Percentiles rank a stretch among this genome's conserved stretches.
Conservation (phyloP, 1,140 invertebrate species). For the Lepidostoma basale region DNA sequence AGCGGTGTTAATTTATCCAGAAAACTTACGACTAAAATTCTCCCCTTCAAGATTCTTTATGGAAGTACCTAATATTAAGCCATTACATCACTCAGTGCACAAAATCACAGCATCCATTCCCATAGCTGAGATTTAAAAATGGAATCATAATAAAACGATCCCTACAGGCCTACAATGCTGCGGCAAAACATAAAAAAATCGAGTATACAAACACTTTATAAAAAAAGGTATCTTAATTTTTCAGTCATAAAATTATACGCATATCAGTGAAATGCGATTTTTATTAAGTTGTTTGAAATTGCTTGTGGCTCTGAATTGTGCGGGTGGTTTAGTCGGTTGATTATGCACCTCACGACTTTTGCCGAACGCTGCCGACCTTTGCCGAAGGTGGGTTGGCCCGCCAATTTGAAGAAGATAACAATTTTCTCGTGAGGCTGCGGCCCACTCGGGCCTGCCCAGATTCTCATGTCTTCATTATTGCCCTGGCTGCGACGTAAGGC, state of each 20-base stretch:
- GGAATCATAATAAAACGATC: not conserved
- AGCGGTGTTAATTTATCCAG: no score
- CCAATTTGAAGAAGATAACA: conserved; percentile 23
- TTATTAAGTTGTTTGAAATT: not conserved
- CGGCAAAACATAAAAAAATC: not conserved
- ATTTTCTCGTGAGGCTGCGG: not conserved
- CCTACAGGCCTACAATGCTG: no score
- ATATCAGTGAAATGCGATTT: no score
- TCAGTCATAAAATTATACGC: not conserved
- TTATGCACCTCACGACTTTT: conserved; percentile 19
- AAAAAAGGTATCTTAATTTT: not conserved
- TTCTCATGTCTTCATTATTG: conserved; percentile 25
- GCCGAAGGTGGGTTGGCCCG: conserved; percentile 17
- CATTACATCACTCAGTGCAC: conserved; percentile 7
- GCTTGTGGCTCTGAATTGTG: not conserved
- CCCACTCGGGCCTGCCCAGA: conserved; percentile 19
- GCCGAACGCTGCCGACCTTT: conserved; percentile 19
- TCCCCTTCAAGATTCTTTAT: not conserved
- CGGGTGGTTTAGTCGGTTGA: not conserved
- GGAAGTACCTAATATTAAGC: not conserved
- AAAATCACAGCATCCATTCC: conserved; percentile 11
- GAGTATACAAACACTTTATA: not conserved
- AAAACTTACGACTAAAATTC: no score
- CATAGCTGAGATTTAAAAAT: conserved; percentile 11
- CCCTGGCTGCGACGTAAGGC: not conserved